Evolutionary conservation across 2,113 vertebrate genomes (phyloP), one percentile per base, ranked within the genome.

Genomic region (Rhadina sibilatrix): DNA sequence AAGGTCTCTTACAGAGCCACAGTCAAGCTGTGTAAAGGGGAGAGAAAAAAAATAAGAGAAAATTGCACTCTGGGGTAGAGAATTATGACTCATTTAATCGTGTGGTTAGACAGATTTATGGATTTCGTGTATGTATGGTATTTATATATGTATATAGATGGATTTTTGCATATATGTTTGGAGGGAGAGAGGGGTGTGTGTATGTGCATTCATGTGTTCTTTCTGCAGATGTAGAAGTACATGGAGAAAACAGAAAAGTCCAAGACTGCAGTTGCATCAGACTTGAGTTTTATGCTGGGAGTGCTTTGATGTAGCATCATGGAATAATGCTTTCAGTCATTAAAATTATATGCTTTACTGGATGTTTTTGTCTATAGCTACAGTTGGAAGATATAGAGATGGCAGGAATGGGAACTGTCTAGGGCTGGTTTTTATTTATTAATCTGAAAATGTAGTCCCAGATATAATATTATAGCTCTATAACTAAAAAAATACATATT

Each of bases 131-230:
- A 15, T 38, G 5, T 47, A 4, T 56, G 23, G 24, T 23, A 2
- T 22, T 28, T 64, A 10, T 53, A 35, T 33, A 9, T 16, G 10
- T 47, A 23, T 38, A 21, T 12, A 13, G 5, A 53, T 75, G 25
- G 18, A 22, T 49, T 70, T 88, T 30, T 86, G 10, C 21, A 18
- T 47, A 1, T 44, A 1, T 60, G 10, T 69, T 30, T 70, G 2
- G 4, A 57, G 37, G 50, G 61, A 56, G 5, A 22, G 27, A 8
- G 4, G 4, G 3, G 12, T 28, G 17, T 33, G 28, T 59, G 27
- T n/a, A 5, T 17, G 11, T 38, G 11, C n/a, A 40, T 2, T 2
- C 9, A 3, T n/a, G 3, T 23, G 33, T 12, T 38, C 44, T 46
- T 79, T 76, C 52, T 68, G 35, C 9, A 3, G 1, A 7, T 6